Conservation (phyloP, 2,113 vertebrate genomes). For the Gopherus evgoodei region DNA sequence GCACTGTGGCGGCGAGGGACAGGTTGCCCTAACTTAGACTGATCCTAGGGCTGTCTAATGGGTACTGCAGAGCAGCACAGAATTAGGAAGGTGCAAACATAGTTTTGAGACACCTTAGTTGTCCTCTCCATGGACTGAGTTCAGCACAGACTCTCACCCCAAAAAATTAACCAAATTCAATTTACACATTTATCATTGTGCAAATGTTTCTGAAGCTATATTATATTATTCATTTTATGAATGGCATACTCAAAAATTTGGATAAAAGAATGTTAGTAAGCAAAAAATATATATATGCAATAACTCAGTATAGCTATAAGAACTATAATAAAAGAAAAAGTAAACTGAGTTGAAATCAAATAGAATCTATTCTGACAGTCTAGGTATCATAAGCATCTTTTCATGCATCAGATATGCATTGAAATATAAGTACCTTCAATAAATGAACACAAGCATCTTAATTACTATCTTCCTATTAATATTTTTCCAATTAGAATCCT, state of each 20-base stretch:
- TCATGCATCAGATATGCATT: background rate
- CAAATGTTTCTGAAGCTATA: background rate
- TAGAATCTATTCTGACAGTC: background rate
- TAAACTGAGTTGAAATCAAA: background rate
- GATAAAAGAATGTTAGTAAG: background rate
- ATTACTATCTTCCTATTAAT: background rate
- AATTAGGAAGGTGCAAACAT: background rate
- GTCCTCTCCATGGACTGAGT: background rate
- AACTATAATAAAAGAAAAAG: fast-evolving
- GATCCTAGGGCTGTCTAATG: background rate
- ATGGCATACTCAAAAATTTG: background rate
- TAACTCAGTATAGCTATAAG: background rate
- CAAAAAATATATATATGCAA: background rate
- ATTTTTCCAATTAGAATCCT: background rate
- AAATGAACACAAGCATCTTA: background rate
- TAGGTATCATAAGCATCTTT: background rate
- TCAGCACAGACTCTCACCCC: background rate
- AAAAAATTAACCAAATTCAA: background rate
- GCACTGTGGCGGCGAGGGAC: background rate
- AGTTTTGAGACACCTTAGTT: background rate
- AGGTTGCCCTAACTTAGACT: background rate
- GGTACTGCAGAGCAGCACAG: background rate
- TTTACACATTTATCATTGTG: background rate
- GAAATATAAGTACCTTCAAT: background rate
- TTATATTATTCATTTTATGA: background rate